Evolutionary conservation across 2,888 invertebrate genomes (phyloP), one percentile per base, ranked within the genome.

Genomic region (Polydrusus pterygomalis): DNA sequence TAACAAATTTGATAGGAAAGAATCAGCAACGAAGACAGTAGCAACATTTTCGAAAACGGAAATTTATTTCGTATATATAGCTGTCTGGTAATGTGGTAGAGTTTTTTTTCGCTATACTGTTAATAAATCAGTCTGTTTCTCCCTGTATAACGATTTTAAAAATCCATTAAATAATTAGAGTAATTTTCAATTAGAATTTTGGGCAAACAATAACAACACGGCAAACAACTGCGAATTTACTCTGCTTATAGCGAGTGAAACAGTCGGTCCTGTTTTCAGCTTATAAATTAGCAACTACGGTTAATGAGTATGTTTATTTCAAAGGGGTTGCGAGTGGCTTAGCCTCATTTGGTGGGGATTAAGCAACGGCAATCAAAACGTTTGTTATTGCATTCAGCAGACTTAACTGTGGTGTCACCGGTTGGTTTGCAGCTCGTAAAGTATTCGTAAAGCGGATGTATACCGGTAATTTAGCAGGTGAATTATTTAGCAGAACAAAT

Each of bases 281-380:
- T 79, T 79, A 78, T 81, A 80, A 81, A 80, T 81, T 81, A 81
- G 79, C 79, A 78, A 81, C 78, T 79, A 78, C 79, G 78, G 79
- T 79, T 80, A 80, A 81, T 80, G 81, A 79, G 80, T 79, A 80
- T 80, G 80, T 80, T 81, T 80, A 81, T 79, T 81, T 80, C 78
- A 77, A 75, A 72, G 74, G 58, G 78, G 78, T 71, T 76, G 70
- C 75, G 63, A 64, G 64, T 63, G 77, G 77, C 74, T 77, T 74
- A 76, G 77, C 77, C 64, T 30, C 51, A 70, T 75, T 78, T 77
- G 54, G 60, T 65, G 70, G 60, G 70, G 70, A 75, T 75, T 75
- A 75, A 51, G 75, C 58, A 60, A 63, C 58, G 68, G 69, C 70
- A 70, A 74, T 74, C 64, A 74, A 74, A 74, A 74, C 69, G 69